Evolutionary conservation across 2,113 vertebrate genomes (phyloP).

Genomic region (Pterocles orientalis): DNA sequence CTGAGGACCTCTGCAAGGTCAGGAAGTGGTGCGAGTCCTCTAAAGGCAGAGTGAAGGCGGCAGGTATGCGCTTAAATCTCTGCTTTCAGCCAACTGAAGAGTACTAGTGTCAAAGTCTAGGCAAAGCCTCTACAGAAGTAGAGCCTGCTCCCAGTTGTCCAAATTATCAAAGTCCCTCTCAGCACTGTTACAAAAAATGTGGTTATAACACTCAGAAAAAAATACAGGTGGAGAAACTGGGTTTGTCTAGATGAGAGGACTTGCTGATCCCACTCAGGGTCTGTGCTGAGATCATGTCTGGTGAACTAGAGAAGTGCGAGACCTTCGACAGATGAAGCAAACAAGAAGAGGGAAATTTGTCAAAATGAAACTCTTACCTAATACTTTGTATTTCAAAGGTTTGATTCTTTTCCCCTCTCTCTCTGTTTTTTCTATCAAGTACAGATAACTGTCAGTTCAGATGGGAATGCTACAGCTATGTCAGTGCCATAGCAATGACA

Average conservation of each 20-base stretch:
- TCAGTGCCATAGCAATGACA: background rate
- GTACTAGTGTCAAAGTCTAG: background rate
- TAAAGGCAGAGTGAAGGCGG: background rate
- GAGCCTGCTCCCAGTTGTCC: background rate
- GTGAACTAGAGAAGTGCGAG: constrained; percentile 38
- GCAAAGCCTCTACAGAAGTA: background rate
- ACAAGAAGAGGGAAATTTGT: constrained; percentile 3
- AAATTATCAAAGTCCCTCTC: background rate
- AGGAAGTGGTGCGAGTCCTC: background rate
- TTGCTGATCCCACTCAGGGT: background rate
- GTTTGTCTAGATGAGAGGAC: background rate
- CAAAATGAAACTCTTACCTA: constrained; percentile 49
- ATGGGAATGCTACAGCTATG: background rate
- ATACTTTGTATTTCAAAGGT: constrained; percentile 33
- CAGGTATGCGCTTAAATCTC: background rate
- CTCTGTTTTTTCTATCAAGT: constrained; percentile 35
- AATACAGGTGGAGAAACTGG: background rate
- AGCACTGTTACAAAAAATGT: background rate
- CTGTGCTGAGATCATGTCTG: constrained; percentile 60
- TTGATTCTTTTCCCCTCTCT: background rate
- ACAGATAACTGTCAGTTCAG: constrained; percentile 1
- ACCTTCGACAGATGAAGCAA: background rate
- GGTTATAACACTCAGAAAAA: background rate
- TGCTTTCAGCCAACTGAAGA: background rate
- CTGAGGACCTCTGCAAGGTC: background rate